Evolutionary conservation across 2,113 vertebrate species (phyloP).

Genomic region (Herpetotheres cachinnans): DNA sequence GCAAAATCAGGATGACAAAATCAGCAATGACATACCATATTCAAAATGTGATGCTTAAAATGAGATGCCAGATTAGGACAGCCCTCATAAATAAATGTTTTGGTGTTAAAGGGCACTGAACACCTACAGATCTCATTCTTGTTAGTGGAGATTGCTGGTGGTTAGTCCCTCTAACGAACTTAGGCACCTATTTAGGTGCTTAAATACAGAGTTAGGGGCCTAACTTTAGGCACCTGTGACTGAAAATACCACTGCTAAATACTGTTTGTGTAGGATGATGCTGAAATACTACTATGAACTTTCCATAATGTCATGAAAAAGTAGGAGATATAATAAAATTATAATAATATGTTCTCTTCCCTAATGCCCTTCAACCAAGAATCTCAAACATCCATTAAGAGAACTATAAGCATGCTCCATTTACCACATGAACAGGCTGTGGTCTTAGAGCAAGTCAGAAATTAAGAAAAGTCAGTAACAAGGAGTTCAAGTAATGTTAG

Average conservation of each 20-base stretch:
- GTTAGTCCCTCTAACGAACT: background rate
- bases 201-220: background rate
- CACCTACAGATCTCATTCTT: background rate
- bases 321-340: background rate
- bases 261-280: background rate
- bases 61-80: background rate
- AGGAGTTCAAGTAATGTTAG: background rate
- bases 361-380: background rate
- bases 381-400: background rate
- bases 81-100: background rate
- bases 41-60: background rate
- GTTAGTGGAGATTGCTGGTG: background rate
- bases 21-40: background rate
- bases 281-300: conserved; percentile 1
- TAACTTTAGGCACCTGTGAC: background rate
- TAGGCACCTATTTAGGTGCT: background rate
- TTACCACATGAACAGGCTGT: background rate
- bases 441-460: background rate
- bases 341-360: conserved; percentile 7
- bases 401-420: background rate
- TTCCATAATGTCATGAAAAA: background rate
- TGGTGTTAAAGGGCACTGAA: background rate
- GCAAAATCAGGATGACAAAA: background rate
- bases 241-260: conserved; percentile 1
- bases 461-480: background rate